Percentiles rank a stretch among this genome's conserved stretches.
These are phyloP conservation scores for Hanleya hanleyi DNA, from an alignment of 2,888 invertebrate genomes.

Conservation along the genomic window DNA sequence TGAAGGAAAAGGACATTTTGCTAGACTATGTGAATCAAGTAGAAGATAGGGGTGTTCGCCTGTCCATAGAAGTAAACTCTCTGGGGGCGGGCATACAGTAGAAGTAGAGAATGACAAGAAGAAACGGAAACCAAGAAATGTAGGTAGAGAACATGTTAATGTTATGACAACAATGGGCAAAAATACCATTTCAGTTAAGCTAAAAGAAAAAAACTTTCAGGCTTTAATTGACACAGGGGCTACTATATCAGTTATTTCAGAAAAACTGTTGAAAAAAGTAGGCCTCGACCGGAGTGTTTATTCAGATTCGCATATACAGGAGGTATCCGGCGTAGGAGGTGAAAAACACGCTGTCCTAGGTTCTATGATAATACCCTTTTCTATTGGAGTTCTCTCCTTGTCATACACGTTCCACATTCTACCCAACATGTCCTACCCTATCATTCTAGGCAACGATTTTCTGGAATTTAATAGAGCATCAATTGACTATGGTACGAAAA, in stretches of 20 bases:
- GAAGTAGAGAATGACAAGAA: not conserved
- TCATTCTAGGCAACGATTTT: no score
- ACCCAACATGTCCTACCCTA: not conserved
- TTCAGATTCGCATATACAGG: not conserved
- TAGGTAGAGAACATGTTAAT: not conserved
- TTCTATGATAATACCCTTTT: not conserved
- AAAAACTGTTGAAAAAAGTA: not conserved
- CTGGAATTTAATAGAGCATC: no score
- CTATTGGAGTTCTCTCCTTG: not conserved
- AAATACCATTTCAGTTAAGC: not conserved
- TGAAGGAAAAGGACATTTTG: not conserved
- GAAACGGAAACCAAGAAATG: not conserved
- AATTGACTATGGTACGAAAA: no score
- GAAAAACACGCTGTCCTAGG: no score
- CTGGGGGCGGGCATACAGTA: slow-evolving; percentile 6
- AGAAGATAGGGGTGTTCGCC: not conserved
- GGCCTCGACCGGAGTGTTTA: not conserved
- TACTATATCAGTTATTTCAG: not conserved
- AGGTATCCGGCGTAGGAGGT: not conserved
- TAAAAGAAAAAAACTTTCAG: not conserved
- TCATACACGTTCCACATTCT: not conserved
- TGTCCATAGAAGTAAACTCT: not conserved
- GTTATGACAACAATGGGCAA: not conserved
- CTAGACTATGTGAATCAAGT: not conserved
- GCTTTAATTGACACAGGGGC: not conserved